These are phyloP conservation scores for Drosophila rhopaloa DNA, from an alignment of 1,140 invertebrate species.

Conservation along the genomic window DNA sequence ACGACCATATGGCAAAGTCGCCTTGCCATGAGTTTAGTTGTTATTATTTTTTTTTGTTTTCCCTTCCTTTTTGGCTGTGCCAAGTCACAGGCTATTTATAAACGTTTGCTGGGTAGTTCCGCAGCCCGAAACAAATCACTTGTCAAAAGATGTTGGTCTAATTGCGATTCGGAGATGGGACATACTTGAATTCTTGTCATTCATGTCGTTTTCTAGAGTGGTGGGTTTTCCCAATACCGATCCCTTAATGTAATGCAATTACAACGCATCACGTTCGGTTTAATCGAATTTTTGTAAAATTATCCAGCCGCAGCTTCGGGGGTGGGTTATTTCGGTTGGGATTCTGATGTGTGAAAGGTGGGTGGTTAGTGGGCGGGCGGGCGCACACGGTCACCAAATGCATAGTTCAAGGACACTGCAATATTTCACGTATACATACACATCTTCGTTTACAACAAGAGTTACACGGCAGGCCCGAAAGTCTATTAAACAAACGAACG, in stretches of 20 bases:
- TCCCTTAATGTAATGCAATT: constrained; percentile 72
- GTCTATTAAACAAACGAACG: constrained; percentile 66
- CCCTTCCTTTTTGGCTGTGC: constrained; percentile 1
- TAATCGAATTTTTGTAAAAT: constrained; percentile 77
- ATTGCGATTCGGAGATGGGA: constrained; percentile 51
- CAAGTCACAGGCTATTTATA: constrained; percentile 41
- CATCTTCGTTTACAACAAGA: constrained; percentile 30
- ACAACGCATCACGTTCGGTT: constrained; percentile 45
- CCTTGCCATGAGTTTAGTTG: constrained; percentile 30
- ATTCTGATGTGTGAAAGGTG: constrained; percentile 16
- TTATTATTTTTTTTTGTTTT: constrained; percentile 44
- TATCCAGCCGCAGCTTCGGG: constrained; percentile 49
- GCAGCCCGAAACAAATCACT: constrained; percentile 29
- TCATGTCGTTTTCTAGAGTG: constrained; percentile 15
- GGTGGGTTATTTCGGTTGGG: constrained; percentile 34
- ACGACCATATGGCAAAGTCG: constrained; percentile 69
- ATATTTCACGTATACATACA: constrained; percentile 77
- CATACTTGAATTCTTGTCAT: constrained; percentile 13
- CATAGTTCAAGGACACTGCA: constrained; percentile 81
- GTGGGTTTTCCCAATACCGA: constrained; percentile 31
- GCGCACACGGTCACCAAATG: constrained; percentile 60
- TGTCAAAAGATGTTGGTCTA: constrained; percentile 56
- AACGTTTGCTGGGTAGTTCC: constrained; percentile 16
- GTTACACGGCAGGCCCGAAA: constrained; percentile 50
- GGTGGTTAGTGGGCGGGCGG: constrained; percentile 4